A percentile compares a stretch with the other conserved stretches of the same genome.
phyloP scores from a whole-genome alignment of 2,113 vertebrate genomes.

The Eptesicus fuscus region DNA sequence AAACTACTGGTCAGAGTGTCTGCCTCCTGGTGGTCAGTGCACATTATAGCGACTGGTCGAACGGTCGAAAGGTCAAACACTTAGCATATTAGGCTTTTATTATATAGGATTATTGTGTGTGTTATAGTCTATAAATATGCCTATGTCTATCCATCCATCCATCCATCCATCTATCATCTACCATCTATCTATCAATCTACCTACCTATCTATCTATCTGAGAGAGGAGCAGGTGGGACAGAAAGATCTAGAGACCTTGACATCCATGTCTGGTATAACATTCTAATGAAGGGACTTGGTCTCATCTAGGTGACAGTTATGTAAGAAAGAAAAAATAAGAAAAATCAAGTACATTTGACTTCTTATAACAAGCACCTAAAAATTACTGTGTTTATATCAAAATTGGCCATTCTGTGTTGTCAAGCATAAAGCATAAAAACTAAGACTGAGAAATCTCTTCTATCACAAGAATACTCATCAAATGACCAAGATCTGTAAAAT shows the following conservation, averaged over 20 bases:
- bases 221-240: not conserved
- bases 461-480: not conserved
- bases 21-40: too few relatives aligned
- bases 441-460: not conserved
- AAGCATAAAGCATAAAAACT: fast-evolving
- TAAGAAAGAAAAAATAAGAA: not conserved
- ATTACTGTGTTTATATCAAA: not conserved
- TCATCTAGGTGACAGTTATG: not conserved
- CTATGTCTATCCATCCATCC: not conserved
- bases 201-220: too few relatives aligned
- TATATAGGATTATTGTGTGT: not conserved
- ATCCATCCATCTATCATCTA: not conserved
- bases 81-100: too few relatives aligned
- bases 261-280: not conserved
- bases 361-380: not conserved
- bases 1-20: too few relatives aligned
- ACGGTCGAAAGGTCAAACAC: too few relatives aligned
- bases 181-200: not conserved
- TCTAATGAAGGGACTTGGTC: not conserved
- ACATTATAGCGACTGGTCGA: too few relatives aligned
- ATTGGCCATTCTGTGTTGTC: not conserved
- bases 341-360: not conserved
- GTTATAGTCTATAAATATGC: not conserved
- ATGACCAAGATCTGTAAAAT: not conserved
- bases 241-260: not conserved